Evolutionary conservation across 2,888 invertebrate genomes (phyloP).

Genomic region (Imbricaverruca yamaguchii): DNA sequence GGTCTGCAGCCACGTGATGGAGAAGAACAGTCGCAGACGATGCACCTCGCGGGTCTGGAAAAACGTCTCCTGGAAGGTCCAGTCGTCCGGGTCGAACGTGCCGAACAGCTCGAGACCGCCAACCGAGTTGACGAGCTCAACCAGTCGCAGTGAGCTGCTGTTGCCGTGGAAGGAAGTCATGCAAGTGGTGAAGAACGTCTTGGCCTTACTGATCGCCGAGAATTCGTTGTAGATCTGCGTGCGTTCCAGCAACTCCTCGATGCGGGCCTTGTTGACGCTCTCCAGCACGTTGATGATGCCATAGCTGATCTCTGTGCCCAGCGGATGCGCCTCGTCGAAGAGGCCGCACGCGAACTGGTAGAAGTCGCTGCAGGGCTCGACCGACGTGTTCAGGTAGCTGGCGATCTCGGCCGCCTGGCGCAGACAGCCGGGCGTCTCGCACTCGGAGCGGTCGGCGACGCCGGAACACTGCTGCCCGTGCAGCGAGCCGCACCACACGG

Average conservation of each 20-base stretch:
- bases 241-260: slow-evolving; percentile 55
- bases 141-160: neutral
- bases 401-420: slow-evolving; percentile 14
- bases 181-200: neutral
- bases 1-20: slow-evolving; percentile 9
- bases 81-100: neutral
- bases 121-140: neutral
- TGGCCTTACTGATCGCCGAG: neutral
- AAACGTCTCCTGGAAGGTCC: neutral
- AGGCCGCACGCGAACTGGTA: slow-evolving; percentile 36
- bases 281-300: slow-evolving; percentile 50
- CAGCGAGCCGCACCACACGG: neutral
- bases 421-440: neutral
- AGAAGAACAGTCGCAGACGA: slow-evolving; percentile 1
- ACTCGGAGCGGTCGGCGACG: neutral
- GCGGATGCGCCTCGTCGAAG: slow-evolving; percentile 53
- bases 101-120: neutral
- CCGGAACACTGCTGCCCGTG: neutral
- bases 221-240: neutral
- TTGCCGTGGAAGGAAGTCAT: neutral
- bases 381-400: neutral
- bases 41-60: neutral
- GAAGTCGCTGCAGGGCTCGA: neutral
- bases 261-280: slow-evolving; percentile 63
- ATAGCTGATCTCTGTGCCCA: slow-evolving; percentile 38